A percentile compares a stretch with the other conserved stretches of the same genome.
These are phyloP conservation scores for Hermaeophaga mercurialis DNA, from an alignment of 2,888 invertebrate genomes.

Conservation along the genomic window DNA sequence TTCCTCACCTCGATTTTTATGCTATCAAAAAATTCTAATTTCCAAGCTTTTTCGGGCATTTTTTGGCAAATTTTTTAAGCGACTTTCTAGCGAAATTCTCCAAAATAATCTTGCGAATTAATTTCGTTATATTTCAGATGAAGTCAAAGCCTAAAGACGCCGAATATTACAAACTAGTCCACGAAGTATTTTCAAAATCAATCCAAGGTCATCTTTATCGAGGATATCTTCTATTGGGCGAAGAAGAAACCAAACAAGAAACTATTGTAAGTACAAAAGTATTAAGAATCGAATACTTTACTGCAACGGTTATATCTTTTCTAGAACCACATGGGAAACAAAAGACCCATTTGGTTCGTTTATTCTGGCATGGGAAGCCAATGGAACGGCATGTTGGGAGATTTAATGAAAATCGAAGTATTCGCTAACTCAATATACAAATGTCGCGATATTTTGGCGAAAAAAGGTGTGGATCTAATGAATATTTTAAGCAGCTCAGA, in stretches of 20 bases:
- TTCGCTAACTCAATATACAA: constrained; percentile 68
- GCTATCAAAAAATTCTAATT: too few species aligned
- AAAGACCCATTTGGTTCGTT: constrained; percentile 68
- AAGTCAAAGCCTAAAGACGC: constrained; percentile 61
- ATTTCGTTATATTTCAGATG: constrained; percentile 50
- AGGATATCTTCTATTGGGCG: constrained; percentile 63
- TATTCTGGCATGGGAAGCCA: constrained; percentile 80
- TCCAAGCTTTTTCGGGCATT: too few species aligned
- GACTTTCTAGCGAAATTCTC: too few species aligned
- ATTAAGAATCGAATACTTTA: too few species aligned
- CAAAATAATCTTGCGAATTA: too few species aligned
- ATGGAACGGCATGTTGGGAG: constrained; percentile 72
- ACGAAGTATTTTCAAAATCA: constrained; percentile 58
- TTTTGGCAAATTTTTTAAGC: neutral
- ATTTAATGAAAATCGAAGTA: constrained; percentile 68
- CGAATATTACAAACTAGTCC: constrained; percentile 60
- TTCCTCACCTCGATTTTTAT: too few species aligned
- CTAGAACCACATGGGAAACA: constrained; percentile 54
- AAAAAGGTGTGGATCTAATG: constrained; percentile 67
- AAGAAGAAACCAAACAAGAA: constrained; percentile 49
- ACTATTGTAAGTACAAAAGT: constrained; percentile 46
- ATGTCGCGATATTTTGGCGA: constrained; percentile 63
- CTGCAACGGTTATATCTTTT: too few species aligned
- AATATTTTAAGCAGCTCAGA: constrained; percentile 65
- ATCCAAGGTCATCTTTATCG: constrained; percentile 66